Percentiles rank a stretch among this genome's conserved stretches.
Evolutionary conservation across 2,888 invertebrate species (phyloP).

Genomic region (Prosopocoilus inquinatus): DNA sequence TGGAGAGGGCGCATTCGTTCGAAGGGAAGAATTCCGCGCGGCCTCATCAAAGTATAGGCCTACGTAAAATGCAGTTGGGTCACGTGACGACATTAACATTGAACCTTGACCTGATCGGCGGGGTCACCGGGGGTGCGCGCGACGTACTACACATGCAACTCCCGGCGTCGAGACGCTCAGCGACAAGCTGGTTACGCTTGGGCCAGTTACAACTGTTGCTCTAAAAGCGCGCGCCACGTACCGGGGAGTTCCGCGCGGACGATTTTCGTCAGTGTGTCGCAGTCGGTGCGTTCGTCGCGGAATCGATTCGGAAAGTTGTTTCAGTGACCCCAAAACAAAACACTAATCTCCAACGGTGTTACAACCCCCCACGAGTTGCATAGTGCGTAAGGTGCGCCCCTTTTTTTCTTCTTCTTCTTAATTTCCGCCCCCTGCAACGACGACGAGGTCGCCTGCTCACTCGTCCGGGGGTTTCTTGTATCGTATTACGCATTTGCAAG

Average conservation of each 20-base stretch:
- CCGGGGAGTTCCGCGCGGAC: slow-evolving; percentile 1
- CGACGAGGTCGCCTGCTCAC: too few species aligned
- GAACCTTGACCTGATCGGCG: slow-evolving; percentile 46
- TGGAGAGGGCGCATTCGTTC: too few species aligned
- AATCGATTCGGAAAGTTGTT: background rate
- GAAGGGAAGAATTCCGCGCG: too few species aligned
- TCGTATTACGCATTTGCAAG: too few species aligned
- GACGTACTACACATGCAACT: slow-evolving; percentile 52
- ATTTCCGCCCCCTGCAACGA: too few species aligned
- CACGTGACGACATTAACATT: slow-evolving; percentile 43
- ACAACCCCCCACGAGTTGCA: too few species aligned
- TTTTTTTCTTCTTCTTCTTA: too few species aligned
- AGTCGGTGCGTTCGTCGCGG: background rate
- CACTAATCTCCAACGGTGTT: too few species aligned
- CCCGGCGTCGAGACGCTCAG: slow-evolving; percentile 34
- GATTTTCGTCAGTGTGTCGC: background rate
- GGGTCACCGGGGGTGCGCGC: slow-evolving; percentile 49
- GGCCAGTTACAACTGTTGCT: slow-evolving; percentile 45
- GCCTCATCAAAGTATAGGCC: slow-evolving; percentile 16
- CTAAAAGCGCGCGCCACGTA: slow-evolving; percentile 19
- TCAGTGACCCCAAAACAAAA: background rate
- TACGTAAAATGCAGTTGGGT: slow-evolving; percentile 41
- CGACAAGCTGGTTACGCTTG: slow-evolving; percentile 34
- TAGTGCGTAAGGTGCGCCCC: too few species aligned
- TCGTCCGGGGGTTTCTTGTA: too few species aligned